Base-by-base conservation (phyloP, 2,888 invertebrate genomes). In the Agrotis segetum region DNA sequence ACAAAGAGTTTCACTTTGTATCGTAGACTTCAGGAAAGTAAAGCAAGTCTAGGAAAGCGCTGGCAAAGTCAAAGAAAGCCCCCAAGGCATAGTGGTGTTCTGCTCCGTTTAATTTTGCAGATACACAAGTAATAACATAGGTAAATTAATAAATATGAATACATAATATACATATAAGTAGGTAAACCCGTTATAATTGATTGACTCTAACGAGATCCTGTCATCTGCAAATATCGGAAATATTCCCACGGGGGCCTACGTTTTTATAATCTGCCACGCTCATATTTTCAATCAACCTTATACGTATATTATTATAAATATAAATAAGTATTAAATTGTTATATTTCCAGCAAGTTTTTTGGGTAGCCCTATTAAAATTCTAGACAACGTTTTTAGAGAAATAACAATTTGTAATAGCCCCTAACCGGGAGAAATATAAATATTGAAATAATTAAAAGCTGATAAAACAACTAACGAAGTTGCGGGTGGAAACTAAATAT, bases 61-160 rank as follows among this genome's bases (percentile, higher is more conserved):
- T 59, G 3, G 19, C 55, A 60, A 72, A 66, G 61, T 66, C 60
- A 77, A 82, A 72, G 73, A 60, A 63, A 74, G 1, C 40, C 74
- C 50, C 70, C 1, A 59, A 17, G 63, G 68, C 60, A 66, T 74
- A 50, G 44, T 44, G 17, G 17, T 40, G 44, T 55, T 55, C 40
- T 13, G 34, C 34, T 40, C 40, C 24, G 49, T 67, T 53, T 19
- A 44, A 69, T 17, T 61, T 40, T 17, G 40, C 29, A n/a, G 34
- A 17, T 44, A 62, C 11, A n/a, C 24, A 19, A 64, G 58, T 56
- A 55, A 40, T 40, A 40, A 40, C 4, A 40, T 11, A 40, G 40
- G 9, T 40, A 40, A 9, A 40, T 11, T 40, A 40, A 40, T 40
- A 40, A 40, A n/a, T 34, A 34, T 1, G 34, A 34, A 34, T 34